Conservation (phyloP, 2,888 invertebrate genomes). For the Ephialtes manifestator region DNA sequence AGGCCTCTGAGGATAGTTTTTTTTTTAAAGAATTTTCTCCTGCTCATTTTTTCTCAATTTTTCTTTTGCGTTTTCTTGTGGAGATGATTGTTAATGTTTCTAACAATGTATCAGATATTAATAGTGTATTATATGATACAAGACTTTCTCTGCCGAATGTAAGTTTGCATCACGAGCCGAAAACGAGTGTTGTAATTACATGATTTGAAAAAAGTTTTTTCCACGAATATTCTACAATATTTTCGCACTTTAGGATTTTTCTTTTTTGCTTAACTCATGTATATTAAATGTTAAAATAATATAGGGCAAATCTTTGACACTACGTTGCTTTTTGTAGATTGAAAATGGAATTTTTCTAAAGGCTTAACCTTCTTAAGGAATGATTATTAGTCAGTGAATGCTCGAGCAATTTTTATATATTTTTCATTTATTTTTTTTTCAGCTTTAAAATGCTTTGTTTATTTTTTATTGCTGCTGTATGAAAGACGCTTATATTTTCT, state of each 20-base stretch:
- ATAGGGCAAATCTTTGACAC: too few species aligned
- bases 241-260: too few species aligned
- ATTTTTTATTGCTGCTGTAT: neutral
- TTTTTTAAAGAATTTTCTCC: neutral
- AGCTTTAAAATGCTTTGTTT: neutral
- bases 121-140: too few species aligned
- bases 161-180: too few species aligned
- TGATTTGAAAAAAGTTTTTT: too few species aligned
- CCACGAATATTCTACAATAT: too few species aligned
- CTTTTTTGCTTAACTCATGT: too few species aligned
- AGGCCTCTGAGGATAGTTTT: conserved; percentile 9
- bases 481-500: neutral
- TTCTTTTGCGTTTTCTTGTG: neutral
- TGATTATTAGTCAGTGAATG: neutral
- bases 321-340: too few species aligned
- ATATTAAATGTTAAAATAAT: too few species aligned
- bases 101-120: neutral
- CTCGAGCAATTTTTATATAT: neutral
- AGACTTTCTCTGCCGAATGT: too few species aligned
- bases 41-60: neutral
- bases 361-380: neutral
- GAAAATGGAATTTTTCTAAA: neutral
- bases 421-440: neutral
- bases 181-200: too few species aligned
- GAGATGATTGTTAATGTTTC: neutral